Evolutionary conservation across 2,113 vertebrate genomes (phyloP), one percentile per base, ranked within the genome.

Genomic region (Caloenas nicobarica): DNA sequence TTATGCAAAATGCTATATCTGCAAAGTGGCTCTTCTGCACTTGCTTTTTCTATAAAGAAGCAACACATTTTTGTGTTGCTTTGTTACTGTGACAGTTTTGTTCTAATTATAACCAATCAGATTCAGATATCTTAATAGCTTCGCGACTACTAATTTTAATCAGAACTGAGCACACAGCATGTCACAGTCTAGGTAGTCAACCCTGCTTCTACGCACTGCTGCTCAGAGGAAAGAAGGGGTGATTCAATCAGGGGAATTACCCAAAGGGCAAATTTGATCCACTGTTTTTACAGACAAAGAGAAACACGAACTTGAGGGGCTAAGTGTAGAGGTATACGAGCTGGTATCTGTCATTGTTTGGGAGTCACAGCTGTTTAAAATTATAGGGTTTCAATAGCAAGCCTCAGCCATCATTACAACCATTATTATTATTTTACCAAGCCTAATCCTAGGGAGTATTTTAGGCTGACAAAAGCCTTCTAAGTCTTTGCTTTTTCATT

Each of bases 391-490:
- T 95, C 56, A 42, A 51, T 89, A 57, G 85, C 88, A 97, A 97
- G 72, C 70, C 24, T 96, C 92, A 98, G 88, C 86, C 74, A 24
- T 92, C 3, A 0, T 58, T 91, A 74, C 93, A 95, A 92, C 93
- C 97, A 96, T 93, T 93, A 96, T 97, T 97, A 97, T 97, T 97
- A 95, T 98, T 98, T 97, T 94, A 97, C 95, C 91, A 97, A 97
- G 94, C 88, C 85, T 94, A 96, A 93, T 95, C 66, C 5, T 54
- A 94, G 93, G 93, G 78, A 94, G 95, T 94, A 95, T 97, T 98
- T 96, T 92, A 96, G 89, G 54, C 95, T 97, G 93, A 96, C 57
- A 96, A 95, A 97, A 96, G 79, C 57, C 79, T 97, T 95, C 86
- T 93, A 91, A 78, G 70, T 92, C 96, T 97, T 95, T 97, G 93